Percentiles rank a stretch among this genome's conserved stretches.
phyloP scores from a whole-genome alignment of 64 coral and sea anemone species.

The Astreopora myriophthalma region DNA sequence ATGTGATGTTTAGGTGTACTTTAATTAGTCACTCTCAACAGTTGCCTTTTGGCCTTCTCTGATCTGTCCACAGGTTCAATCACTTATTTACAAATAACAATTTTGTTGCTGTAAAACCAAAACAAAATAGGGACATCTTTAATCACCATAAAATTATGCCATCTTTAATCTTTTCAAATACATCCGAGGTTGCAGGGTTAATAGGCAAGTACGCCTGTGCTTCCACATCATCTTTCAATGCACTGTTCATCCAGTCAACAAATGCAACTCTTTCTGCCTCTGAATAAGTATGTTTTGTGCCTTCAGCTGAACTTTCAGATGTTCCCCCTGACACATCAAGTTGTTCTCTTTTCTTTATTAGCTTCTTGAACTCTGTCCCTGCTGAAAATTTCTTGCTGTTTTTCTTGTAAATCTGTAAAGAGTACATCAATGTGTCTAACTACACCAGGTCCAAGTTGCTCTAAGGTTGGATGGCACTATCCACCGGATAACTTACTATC shows the following conservation, averaged over 20 bases:
- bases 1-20: too few species aligned
- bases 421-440: too few species aligned
- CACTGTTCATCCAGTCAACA: conserved; percentile 97
- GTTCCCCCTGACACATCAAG: conserved; percentile 67
- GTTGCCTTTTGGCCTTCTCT: too few species aligned
- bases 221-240: conserved; percentile 78
- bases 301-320: conserved; percentile 81
- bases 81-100: too few species aligned
- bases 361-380: conserved; percentile 64
- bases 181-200: conserved; percentile 58
- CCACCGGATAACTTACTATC: too few species aligned
- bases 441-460: too few species aligned
- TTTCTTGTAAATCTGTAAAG: conserved; percentile 60
- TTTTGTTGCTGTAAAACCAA: too few species aligned
- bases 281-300: conserved; percentile 83
- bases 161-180: conserved; percentile 90
- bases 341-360: conserved; percentile 71
- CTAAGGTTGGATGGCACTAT: too few species aligned
- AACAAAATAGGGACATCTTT: too few species aligned
- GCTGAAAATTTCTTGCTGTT: conserved; percentile 66
- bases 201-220: conserved; percentile 74
- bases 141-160: conserved; percentile 88
- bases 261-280: conserved; percentile 89
- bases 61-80: too few species aligned
- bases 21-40: too few species aligned